Conservation (phyloP, 2,888 invertebrate species). For the Pilophorus perplexus region DNA sequence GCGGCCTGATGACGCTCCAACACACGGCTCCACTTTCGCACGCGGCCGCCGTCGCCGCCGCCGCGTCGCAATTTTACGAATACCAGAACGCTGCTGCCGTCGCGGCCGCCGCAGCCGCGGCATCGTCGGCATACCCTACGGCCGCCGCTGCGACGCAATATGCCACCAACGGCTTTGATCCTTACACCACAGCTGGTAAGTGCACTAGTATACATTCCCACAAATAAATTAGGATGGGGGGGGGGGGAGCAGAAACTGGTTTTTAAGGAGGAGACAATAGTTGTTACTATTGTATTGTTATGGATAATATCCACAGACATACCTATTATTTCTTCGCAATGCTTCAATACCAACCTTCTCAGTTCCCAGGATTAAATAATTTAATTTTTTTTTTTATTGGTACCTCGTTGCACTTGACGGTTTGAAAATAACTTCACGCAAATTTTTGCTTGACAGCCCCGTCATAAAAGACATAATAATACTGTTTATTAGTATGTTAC, state of each 20-base stretch:
- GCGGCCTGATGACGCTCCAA: conserved; percentile 55
- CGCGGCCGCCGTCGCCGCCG: conserved; percentile 67
- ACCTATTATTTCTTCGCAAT: no score
- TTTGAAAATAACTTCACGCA: no score
- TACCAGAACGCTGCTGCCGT: conserved; percentile 69
- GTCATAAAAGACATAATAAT: no score
- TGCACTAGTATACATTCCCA: background rate
- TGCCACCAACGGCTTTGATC: conserved; percentile 68
- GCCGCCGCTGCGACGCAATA: conserved; percentile 43
- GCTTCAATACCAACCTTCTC: no score
- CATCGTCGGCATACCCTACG: conserved; percentile 63
- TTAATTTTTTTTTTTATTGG: no score
- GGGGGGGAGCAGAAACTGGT: background rate
- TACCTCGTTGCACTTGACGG: no score
- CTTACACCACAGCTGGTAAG: conserved; percentile 66
- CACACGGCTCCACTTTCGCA: conserved; percentile 53
- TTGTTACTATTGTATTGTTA: no score
- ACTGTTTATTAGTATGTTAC: no score
- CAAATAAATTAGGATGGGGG: background rate
- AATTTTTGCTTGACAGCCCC: no score
- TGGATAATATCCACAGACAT: no score
- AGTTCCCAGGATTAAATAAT: no score
- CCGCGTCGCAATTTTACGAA: conserved; percentile 76
- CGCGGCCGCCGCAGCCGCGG: conserved; percentile 66
- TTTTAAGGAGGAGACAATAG: no score